Conservation (phyloP, 2,888 invertebrate genomes). For the Rotaria magnacalcarata region DNA sequence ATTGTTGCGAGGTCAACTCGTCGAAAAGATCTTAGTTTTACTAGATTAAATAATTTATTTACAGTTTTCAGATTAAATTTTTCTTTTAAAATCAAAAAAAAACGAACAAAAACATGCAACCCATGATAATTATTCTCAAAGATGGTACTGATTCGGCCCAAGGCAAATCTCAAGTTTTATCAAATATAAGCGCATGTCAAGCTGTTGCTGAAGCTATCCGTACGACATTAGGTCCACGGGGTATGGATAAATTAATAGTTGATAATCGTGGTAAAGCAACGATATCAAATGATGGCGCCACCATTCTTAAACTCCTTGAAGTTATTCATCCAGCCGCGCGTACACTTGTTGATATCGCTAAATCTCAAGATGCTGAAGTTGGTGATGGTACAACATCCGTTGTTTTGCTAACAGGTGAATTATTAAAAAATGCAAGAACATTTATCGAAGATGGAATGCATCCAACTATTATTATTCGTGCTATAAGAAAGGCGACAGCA, state of each 20-base stretch:
- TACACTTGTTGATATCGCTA: slow-evolving; percentile 94
- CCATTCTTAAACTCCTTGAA: slow-evolving; percentile 93
- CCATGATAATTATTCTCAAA: slow-evolving; percentile 90
- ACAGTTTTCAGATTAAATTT: too few relatives aligned
- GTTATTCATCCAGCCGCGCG: slow-evolving; percentile 96
- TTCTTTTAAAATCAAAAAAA: too few relatives aligned
- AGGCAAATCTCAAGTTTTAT: slow-evolving; percentile 88
- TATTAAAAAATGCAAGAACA: slow-evolving; percentile 85
- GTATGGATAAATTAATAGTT: slow-evolving; percentile 97
- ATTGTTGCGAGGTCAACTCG: too few relatives aligned
- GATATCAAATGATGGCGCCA: slow-evolving; percentile 98
- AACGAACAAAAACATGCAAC: slow-evolving; percentile 66
- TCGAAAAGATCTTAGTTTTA: too few relatives aligned
- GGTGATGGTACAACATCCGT: slow-evolving; percentile 98
- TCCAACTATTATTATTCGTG: slow-evolving; percentile 82
- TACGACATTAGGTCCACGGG: slow-evolving; percentile 93
- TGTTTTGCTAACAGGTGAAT: slow-evolving; percentile 87
- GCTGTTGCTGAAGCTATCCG: slow-evolving; percentile 86
- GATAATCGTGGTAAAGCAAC: slow-evolving; percentile 82
- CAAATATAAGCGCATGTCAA: slow-evolving; percentile 94
- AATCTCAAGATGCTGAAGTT: slow-evolving; percentile 96
- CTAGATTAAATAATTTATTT: too few relatives aligned
- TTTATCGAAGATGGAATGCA: slow-evolving; percentile 94
- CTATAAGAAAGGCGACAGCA: slow-evolving; percentile 77
- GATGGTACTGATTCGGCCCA: slow-evolving; percentile 90